A percentile compares a stretch with the other conserved stretches of the same genome.
Evolutionary conservation across 2,888 invertebrate species (phyloP).

Genomic region (Dasysyrphus albostriatus): DNA sequence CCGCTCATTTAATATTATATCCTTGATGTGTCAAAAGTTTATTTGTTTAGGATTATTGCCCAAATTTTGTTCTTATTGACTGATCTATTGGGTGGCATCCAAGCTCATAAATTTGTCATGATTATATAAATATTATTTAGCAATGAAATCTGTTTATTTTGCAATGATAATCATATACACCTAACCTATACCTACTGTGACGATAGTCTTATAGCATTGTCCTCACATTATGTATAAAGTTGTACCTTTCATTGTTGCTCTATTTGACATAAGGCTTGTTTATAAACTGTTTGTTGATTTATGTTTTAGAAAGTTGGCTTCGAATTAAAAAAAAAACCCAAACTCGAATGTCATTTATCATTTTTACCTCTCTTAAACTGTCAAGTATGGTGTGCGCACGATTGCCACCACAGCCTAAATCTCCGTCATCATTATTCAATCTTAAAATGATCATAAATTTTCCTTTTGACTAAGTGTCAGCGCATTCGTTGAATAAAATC

Average conservation of each 20-base stretch:
- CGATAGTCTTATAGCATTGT: not conserved
- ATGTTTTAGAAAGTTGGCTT: constrained; percentile 71
- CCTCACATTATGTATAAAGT: not conserved
- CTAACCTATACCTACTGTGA: not conserved
- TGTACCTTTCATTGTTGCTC: constrained; percentile 29
- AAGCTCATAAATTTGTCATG: not conserved
- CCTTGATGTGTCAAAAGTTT: too few relatives aligned
- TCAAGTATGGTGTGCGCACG: constrained; percentile 63
- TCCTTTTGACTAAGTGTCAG: constrained; percentile 62
- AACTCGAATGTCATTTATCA: constrained; percentile 67
- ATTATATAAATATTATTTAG: not conserved
- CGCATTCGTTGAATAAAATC: constrained; percentile 29
- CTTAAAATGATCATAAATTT: constrained; percentile 71
- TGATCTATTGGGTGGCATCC: not conserved
- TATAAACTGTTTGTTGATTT: not conserved
- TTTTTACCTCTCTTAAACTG: constrained; percentile 68
- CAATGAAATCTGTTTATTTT: not conserved
- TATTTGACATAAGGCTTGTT: constrained; percentile 55
- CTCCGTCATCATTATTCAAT: constrained; percentile 74
- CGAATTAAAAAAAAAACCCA: constrained; percentile 55
- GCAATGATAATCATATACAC: not conserved
- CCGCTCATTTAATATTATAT: too few relatives aligned
- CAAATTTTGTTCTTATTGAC: not conserved
- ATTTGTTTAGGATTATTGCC: too few relatives aligned
- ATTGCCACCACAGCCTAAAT: constrained; percentile 67